Evolutionary conservation across 2,797 vertebrate genomes (phyloP).

Genomic region (Microtus agrestis): DNA sequence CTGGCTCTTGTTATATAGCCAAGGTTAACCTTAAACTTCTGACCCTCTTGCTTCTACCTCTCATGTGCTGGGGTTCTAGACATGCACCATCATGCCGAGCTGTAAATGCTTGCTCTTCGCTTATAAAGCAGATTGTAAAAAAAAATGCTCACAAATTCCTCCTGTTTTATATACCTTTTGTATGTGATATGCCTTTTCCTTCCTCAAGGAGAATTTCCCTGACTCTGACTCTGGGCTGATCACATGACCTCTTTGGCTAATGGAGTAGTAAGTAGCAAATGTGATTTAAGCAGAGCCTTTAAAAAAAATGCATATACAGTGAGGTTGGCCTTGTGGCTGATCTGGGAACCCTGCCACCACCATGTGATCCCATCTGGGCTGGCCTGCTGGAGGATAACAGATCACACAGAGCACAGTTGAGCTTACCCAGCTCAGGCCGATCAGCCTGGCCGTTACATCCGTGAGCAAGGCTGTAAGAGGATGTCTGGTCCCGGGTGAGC

Average conservation of each 20-base stretch:
- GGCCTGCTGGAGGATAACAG: background rate
- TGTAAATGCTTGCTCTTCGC: background rate
- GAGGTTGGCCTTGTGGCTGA: slow-evolving; percentile 24
- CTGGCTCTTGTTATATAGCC: background rate
- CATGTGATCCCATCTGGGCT: background rate
- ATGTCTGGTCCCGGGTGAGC: background rate
- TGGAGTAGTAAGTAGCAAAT: slow-evolving; percentile 54
- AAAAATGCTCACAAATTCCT: background rate
- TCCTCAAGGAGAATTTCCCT: background rate
- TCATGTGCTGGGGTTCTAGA: background rate
- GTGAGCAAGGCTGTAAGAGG: background rate
- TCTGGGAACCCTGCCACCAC: slow-evolving; percentile 34
- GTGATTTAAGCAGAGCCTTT: slow-evolving; percentile 31
- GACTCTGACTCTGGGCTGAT: background rate
- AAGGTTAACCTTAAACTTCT: background rate
- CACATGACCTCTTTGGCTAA: slow-evolving; percentile 14
- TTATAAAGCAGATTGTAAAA: background rate
- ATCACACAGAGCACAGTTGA: background rate
- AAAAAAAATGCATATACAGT: background rate
- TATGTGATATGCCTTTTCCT: slow-evolving; percentile 9
- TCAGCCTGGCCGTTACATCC: background rate
- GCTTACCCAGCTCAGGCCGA: background rate
- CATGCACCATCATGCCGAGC: background rate
- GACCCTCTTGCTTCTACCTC: background rate
- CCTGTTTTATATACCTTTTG: background rate